These are phyloP conservation scores for Lasioglossum baleicum DNA, from an alignment of 1,140 invertebrate species.

Conservation along the genomic window DNA sequence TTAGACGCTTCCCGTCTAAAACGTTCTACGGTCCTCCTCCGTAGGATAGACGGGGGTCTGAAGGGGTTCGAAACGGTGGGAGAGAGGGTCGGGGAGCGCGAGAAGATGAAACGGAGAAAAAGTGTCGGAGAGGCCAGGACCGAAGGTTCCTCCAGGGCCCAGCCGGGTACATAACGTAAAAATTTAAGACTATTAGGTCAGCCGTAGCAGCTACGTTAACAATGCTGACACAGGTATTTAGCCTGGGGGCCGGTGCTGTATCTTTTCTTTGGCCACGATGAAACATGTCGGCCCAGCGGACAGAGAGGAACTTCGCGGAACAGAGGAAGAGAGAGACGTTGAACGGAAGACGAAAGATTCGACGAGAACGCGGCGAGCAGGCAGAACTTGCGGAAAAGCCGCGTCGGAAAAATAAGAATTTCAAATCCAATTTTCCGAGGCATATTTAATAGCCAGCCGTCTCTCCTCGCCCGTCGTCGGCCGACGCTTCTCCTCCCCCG, in stretches of 20 bases:
- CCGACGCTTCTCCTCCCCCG: constrained; percentile 14
- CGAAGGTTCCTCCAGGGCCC: constrained; percentile 16
- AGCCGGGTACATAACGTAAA: constrained; percentile 64
- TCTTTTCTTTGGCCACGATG: constrained; percentile 33
- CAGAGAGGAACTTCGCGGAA: constrained; percentile 4
- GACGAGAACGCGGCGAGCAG: background rate
- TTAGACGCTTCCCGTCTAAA: constrained; percentile 52
- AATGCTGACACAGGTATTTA: constrained; percentile 69
- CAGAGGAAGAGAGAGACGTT: background rate
- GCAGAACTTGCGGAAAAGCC: constrained; percentile 36
- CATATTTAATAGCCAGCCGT: constrained; percentile 68
- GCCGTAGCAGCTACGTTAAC: constrained; percentile 57
- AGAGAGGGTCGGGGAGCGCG: constrained; percentile 1
- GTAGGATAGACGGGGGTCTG: no score
- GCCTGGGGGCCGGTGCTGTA: constrained; percentile 46
- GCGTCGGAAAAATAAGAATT: constrained; percentile 69
- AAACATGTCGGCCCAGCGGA: constrained; percentile 11
- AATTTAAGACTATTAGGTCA: constrained; percentile 69
- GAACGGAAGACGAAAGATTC: background rate
- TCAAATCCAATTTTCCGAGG: constrained; percentile 71
- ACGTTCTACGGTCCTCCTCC: constrained; percentile 32
- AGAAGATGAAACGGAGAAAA: background rate
- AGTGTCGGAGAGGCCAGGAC: background rate
- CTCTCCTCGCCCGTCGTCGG: constrained; percentile 29
- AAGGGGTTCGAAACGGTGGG: background rate